A percentile compares a stretch with the other conserved stretches of the same genome.
Evolutionary conservation across 2,888 invertebrate species (phyloP).

Genomic region (Amphipyra berbera): DNA sequence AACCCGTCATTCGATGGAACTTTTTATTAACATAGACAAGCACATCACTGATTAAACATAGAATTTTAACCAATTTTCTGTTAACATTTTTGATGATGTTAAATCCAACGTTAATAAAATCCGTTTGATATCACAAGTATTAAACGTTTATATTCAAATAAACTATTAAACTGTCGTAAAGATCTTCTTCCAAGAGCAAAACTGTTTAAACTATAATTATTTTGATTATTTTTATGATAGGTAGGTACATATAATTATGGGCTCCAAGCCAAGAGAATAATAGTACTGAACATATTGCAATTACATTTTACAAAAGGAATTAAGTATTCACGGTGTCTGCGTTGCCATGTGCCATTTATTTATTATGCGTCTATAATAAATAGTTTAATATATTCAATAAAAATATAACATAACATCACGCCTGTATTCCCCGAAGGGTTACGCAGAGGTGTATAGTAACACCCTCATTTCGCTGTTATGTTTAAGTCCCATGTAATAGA

Average conservation of each 20-base stretch:
- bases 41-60: slow-evolving; percentile 8
- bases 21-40: slow-evolving; percentile 7
- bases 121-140: slow-evolving; percentile 32
- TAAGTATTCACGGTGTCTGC: background rate
- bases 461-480: no score
- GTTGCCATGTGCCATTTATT: background rate
- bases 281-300: background rate
- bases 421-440: no score
- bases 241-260: slow-evolving; percentile 29
- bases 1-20: slow-evolving; percentile 10
- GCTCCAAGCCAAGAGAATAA: slow-evolving; percentile 19
- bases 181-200: slow-evolving; percentile 28
- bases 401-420: no score
- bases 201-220: slow-evolving; percentile 40
- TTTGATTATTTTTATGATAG: slow-evolving; percentile 43
- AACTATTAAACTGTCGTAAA: slow-evolving; percentile 53
- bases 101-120: slow-evolving; percentile 31
- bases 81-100: slow-evolving; percentile 16
- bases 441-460: no score
- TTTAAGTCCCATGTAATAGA: no score
- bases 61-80: slow-evolving; percentile 3
- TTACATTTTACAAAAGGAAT: slow-evolving; percentile 10
- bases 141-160: slow-evolving; percentile 44
- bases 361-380: background rate
- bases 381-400: no score